Evolutionary conservation across 2,113 vertebrate species (phyloP).

Genomic region (Lycaon pictus): DNA sequence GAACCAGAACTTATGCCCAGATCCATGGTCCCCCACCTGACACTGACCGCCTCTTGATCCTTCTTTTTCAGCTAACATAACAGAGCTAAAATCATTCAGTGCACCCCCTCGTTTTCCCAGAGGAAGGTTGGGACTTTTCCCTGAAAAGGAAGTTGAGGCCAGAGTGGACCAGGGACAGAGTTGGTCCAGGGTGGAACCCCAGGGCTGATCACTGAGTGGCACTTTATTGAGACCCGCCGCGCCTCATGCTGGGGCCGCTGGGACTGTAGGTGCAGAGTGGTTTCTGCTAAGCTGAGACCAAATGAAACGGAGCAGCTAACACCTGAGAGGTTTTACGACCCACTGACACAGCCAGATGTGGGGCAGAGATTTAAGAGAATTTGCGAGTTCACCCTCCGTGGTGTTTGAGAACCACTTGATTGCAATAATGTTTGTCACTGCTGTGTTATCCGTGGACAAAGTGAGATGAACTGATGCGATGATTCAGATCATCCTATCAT

Average conservation of each 20-base stretch:
- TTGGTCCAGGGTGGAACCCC: not conserved
- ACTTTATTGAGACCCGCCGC: not conserved
- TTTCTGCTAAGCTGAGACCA: constrained; percentile 33
- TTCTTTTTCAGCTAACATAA: not conserved
- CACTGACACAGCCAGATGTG: not conserved
- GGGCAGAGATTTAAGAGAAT: constrained; percentile 45
- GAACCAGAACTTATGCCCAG: not conserved
- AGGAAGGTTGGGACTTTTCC: not conserved
- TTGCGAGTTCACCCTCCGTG: not conserved
- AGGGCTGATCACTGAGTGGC: not conserved
- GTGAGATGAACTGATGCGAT: not conserved
- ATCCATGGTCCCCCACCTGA: not conserved
- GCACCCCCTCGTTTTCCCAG: not conserved
- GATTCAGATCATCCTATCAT: not conserved
- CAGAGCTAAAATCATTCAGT: not conserved
- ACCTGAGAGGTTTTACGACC: constrained; percentile 60
- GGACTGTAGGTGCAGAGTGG: not conserved
- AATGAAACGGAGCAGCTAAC: not conserved
- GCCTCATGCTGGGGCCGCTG: not conserved
- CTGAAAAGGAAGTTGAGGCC: not conserved
- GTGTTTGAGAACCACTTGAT: constrained; percentile 50
- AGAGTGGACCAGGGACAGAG: not conserved
- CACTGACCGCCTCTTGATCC: not conserved
- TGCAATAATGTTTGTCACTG: not conserved
- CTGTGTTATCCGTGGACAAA: not conserved